phyloP scores from a whole-genome alignment of 35 echinoderm and acorn worm genomes.

The Apostichopus japonicus region DNA sequence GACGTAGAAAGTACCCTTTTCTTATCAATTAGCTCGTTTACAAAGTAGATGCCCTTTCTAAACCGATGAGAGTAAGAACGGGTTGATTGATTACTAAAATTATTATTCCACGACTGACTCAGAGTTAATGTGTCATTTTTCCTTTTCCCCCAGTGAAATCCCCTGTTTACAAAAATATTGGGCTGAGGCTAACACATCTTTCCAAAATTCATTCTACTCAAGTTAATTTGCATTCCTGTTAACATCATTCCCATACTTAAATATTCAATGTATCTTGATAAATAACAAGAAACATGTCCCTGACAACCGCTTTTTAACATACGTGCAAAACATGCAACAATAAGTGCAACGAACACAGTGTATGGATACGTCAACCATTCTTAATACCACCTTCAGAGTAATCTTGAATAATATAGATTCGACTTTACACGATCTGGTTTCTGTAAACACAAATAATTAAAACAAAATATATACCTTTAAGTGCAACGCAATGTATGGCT shows the following conservation, averaged over 20 bases:
- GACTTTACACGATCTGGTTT: not conserved
- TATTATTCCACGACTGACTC: not conserved
- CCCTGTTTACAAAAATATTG: not conserved
- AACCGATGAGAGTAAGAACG: too few species aligned
- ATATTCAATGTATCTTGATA: not conserved
- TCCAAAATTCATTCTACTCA: not conserved
- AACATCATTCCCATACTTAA: not conserved
- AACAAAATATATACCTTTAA: not conserved
- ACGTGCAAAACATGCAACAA: not conserved
- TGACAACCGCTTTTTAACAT: not conserved
- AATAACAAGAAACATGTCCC: not conserved
- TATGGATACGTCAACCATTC: not conserved
- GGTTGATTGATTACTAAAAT: too few species aligned
- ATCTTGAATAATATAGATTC: not conserved
- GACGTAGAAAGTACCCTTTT: too few species aligned
- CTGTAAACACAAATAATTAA: not conserved
- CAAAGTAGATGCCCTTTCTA: too few species aligned
- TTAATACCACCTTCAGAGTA: conserved; percentile 20
- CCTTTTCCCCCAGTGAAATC: too few species aligned
- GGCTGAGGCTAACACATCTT: not conserved
- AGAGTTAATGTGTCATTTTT: not conserved
- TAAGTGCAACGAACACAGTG: not conserved
- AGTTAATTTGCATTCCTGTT: not conserved
- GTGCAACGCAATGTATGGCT: too few species aligned
- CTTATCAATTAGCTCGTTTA: too few species aligned